Percentiles rank a stretch among this genome's conserved stretches.
These are phyloP conservation scores for Ispidina lecontei DNA, from an alignment of 2,797 vertebrate genomes.

Conservation along the genomic window DNA sequence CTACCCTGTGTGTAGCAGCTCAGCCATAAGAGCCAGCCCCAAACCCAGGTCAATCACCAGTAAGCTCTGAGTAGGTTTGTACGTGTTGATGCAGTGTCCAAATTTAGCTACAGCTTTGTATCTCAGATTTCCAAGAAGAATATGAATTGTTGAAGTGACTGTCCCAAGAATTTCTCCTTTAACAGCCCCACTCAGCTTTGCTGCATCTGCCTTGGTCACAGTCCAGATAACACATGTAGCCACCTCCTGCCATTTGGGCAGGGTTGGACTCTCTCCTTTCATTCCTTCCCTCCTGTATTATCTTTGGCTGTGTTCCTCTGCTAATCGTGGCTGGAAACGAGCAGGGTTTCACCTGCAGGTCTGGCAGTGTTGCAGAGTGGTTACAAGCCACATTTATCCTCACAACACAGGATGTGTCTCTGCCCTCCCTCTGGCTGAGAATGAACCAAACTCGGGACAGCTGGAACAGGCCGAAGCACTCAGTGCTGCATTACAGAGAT, in stretches of 20 bases:
- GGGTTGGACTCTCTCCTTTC: neutral
- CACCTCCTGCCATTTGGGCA: slow-evolving; percentile 31
- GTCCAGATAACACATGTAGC: slow-evolving; percentile 21
- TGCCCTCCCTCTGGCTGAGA: neutral
- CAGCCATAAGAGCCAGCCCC: neutral
- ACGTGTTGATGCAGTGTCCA: neutral
- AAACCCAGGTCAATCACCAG: neutral
- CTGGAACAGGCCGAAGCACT: neutral
- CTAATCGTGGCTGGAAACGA: neutral
- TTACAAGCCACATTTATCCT: slow-evolving; percentile 4
- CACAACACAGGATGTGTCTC: neutral
- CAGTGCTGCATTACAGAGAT: neutral
- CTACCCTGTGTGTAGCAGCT: neutral
- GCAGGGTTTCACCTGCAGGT: slow-evolving; percentile 54
- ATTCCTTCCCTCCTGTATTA: neutral
- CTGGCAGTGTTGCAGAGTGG: slow-evolving; percentile 18
- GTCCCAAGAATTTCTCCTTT: neutral
- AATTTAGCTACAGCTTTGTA: neutral
- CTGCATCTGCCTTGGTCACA: slow-evolving; percentile 22
- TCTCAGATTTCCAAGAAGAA: neutral
- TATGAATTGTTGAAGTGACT: neutral
- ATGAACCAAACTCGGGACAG: neutral
- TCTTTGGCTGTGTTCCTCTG: neutral
- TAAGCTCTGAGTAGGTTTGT: neutral
- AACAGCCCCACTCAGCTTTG: slow-evolving; percentile 16